These are phyloP conservation scores for Hyperoplus immaculatus DNA, from an alignment of 2,797 vertebrate genomes.

Conservation along the genomic window DNA sequence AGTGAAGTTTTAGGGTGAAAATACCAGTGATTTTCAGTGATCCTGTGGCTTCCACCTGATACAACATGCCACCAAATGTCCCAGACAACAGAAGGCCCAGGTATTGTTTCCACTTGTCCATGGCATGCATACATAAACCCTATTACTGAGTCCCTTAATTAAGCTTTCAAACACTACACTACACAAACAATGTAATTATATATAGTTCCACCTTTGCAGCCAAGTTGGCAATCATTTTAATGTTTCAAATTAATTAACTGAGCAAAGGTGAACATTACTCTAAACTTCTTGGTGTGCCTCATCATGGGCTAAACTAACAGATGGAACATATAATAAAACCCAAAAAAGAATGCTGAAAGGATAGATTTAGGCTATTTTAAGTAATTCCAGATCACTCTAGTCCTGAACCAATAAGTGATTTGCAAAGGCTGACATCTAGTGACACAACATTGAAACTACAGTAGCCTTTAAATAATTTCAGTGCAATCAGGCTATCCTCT, in stretches of 20 bases:
- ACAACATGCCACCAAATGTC: no score
- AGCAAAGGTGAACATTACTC: not conserved
- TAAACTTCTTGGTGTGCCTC: not conserved
- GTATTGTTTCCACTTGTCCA: slow-evolving; percentile 7
- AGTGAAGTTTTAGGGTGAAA: not conserved
- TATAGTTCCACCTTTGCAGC: slow-evolving; percentile 81
- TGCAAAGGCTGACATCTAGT: slow-evolving; percentile 76
- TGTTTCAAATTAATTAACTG: not conserved
- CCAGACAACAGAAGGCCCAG: not conserved
- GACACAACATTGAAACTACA: slow-evolving; percentile 42
- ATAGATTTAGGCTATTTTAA: not conserved
- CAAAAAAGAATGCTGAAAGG: not conserved
- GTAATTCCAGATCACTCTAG: not conserved
- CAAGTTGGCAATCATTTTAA: slow-evolving; percentile 82
- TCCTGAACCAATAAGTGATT: not conserved
- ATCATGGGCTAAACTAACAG: not conserved
- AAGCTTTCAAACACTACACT: not conserved
- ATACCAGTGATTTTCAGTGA: not conserved
- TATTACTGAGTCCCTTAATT: not conserved
- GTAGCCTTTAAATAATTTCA: not conserved
- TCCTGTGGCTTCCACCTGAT: not conserved
- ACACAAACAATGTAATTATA: not conserved
- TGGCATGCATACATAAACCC: not conserved
- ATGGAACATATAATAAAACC: not conserved
- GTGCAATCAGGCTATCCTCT: no score